Conservation (phyloP, 2,113 vertebrate genomes). For the Sclerurus mexicanus region DNA sequence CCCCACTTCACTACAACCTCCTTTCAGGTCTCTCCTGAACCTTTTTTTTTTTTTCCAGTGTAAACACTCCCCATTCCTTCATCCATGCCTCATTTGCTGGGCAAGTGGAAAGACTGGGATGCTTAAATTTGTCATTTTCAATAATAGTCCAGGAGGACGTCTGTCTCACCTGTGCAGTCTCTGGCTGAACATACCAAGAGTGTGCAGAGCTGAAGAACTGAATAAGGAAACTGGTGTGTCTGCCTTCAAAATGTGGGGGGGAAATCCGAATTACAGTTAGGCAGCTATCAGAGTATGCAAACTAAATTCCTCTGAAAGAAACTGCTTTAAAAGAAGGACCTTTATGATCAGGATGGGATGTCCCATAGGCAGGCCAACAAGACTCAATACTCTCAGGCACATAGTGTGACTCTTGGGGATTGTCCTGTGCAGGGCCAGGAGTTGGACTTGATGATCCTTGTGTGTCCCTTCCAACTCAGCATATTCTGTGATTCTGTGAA, state of each 20-base stretch:
- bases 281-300: background rate
- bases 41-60: background rate
- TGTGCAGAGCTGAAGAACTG: background rate
- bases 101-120: background rate
- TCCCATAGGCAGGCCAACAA: rapidly evolving
- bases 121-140: background rate
- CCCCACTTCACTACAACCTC: rapidly evolving
- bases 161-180: background rate
- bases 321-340: background rate
- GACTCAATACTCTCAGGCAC: background rate
- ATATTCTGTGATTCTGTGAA: background rate
- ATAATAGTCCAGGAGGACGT: background rate
- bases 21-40: background rate
- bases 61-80: background rate
- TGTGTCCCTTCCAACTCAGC: background rate
- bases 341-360: background rate
- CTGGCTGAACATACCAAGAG: background rate
- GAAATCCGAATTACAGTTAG: background rate
- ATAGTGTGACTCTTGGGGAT: background rate
- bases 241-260: background rate
- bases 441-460: background rate
- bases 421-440: background rate
- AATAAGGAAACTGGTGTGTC: background rate
- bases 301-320: background rate
- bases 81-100: background rate